Evolutionary conservation across 2,888 invertebrate species (phyloP), one percentile per base, ranked within the genome.

Genomic region (Zaprionus bogoriensis): DNA sequence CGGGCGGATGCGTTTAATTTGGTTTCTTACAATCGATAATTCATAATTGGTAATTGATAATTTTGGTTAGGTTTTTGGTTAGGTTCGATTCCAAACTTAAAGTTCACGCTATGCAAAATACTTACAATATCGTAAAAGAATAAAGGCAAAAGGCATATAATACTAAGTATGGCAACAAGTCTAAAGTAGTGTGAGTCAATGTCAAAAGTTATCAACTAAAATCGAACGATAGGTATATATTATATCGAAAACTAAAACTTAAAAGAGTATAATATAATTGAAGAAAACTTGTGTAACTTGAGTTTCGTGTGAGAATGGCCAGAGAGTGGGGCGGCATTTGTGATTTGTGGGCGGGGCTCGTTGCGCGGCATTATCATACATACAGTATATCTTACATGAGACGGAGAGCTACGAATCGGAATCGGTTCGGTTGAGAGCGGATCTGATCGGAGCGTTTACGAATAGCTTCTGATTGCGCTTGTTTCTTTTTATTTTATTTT

Each of bases 1-100:
- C 59, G 69, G 63, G 74, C 71, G 75, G 58, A 74, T 71, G 71
- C 75, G 50, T 20, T 17, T 25, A 32, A 4, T 65, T 57, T 50
- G 51, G 48, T 38, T 53, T n/a, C n/a, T n/a, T n/a, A n/a, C n/a
- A n/a, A n/a, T n/a, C n/a, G n/a, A n/a, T n/a, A n/a, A n/a, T 19
- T 57, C 27, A 44, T 20, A 28, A 4, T n/a, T n/a, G 47, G 3
- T 38, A 48, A 30, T 20, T 14, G n/a, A n/a, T n/a, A n/a, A n/a
- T n/a, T 47, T 19, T 7, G 27, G 10, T 47, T 9, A 4, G 9
- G 17, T 63, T 53, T 46, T 14, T 19, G 28, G 14, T 52, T 57
- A 30, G 38, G 10, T 12, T 44, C 46, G n/a, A n/a, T 32, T 61
- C 27, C 36, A 62, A n/a, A 62, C 62, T 46, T 7, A 62, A 61